A percentile compares a stretch with the other conserved stretches of the same genome.
These are phyloP conservation scores for Tupiocoris notatus DNA, from an alignment of 2,888 invertebrate species.

Conservation along the genomic window DNA sequence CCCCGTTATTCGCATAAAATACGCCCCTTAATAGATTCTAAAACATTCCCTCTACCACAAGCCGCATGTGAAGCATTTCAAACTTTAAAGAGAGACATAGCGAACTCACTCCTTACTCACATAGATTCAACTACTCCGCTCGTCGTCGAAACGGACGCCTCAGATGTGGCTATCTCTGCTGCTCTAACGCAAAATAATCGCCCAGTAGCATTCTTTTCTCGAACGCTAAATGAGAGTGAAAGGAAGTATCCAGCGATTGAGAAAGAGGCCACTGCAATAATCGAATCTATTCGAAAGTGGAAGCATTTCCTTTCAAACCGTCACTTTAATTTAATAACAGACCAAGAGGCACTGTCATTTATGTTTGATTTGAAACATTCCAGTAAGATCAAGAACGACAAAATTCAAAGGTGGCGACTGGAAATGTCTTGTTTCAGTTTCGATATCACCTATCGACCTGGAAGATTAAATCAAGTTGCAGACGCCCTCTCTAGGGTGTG, in stretches of 20 bases:
- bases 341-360: conserved; percentile 6
- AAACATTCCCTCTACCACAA: neutral
- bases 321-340: neutral
- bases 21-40: neutral
- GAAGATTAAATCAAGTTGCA: conserved; percentile 45
- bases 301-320: conserved; percentile 8
- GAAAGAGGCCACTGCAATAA: conserved; percentile 16
- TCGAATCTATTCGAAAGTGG: conserved; percentile 1
- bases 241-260: conserved; percentile 3
- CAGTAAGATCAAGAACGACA: neutral
- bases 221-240: conserved; percentile 12
- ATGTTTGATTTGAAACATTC: neutral
- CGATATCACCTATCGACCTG: conserved; percentile 44
- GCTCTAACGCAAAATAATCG: conserved; percentile 1
- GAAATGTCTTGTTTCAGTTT: conserved; percentile 34
- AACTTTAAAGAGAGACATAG: conserved; percentile 6
- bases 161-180: conserved; percentile 8
- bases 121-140: conserved; percentile 1
- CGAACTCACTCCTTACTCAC: neutral
- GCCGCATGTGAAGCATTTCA: conserved; percentile 4
- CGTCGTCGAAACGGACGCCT: conserved; percentile 20
- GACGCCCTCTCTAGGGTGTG: conserved; percentile 46
- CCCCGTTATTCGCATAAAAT: conserved; percentile 1
- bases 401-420: conserved; percentile 1
- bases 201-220: conserved; percentile 20